These are phyloP conservation scores for Petrolisthes cinctipes DNA, from an alignment of 2,888 invertebrate genomes.

Conservation along the genomic window DNA sequence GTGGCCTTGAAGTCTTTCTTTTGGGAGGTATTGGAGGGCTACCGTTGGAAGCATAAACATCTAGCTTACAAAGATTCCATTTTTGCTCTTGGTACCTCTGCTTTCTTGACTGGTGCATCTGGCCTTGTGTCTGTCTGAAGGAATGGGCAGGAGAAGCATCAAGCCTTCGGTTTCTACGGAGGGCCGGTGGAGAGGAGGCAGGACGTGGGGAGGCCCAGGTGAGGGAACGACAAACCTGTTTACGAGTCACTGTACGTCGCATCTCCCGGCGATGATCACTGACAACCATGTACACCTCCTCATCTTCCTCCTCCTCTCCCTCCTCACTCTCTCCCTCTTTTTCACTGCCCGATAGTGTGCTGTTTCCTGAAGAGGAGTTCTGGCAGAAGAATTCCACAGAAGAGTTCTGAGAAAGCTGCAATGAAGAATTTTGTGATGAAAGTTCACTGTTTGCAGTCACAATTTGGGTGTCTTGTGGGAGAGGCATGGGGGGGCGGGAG, in stretches of 20 bases:
- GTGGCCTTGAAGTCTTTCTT: slow-evolving; percentile 28
- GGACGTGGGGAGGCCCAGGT: slow-evolving; percentile 59
- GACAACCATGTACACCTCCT: slow-evolving; percentile 50
- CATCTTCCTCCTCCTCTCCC: slow-evolving; percentile 45
- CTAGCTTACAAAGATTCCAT: background rate
- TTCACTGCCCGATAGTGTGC: slow-evolving; percentile 55
- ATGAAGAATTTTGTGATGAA: background rate
- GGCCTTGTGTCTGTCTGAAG: slow-evolving; percentile 10
- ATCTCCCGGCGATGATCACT: slow-evolving; percentile 46
- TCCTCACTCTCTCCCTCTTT: slow-evolving; percentile 39
- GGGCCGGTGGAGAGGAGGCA: slow-evolving; percentile 31
- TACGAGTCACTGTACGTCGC: slow-evolving; percentile 39
- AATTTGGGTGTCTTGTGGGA: slow-evolving; percentile 31
- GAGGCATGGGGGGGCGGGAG: slow-evolving; percentile 50
- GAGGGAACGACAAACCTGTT: slow-evolving; percentile 54
- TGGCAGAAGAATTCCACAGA: background rate
- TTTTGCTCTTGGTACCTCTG: background rate
- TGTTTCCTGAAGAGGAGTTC: slow-evolving; percentile 57
- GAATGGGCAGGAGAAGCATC: slow-evolving; percentile 10
- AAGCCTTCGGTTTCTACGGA: background rate
- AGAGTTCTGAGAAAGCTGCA: slow-evolving; percentile 29
- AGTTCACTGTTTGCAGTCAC: slow-evolving; percentile 4
- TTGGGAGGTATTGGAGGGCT: slow-evolving; percentile 36
- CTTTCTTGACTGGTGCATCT: background rate
- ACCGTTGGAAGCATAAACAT: background rate